Base-by-base conservation (phyloP, 2,113 vertebrate genomes). In the Hymenochirus boettgeri region DNA sequence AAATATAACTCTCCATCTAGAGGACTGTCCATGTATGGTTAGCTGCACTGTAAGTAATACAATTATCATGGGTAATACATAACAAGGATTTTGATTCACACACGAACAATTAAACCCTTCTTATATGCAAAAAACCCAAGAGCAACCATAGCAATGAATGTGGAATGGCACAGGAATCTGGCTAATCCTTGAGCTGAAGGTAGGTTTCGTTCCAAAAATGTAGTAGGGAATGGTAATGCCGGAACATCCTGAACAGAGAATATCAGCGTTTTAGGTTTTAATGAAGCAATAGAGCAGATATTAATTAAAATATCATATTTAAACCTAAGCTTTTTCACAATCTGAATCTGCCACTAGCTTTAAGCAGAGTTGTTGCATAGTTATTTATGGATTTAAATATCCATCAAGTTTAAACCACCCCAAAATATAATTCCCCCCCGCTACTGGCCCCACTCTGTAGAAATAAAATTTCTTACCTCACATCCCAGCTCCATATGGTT, bases 151-250 rank as follows among this genome's bases (percentile, higher is more conserved):
- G 83, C 79, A 65, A 94, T 46, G 18, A 88, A 61, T 22, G 80
- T 8, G 2, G 92, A 85, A 59, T 82, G 57, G 9, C 91, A 86
- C 58, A 90, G 5, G 23, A 96, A 75, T 79, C 82, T 91, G 54
- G 97, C 48, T 42, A 96, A 74, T 18, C 93, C 94, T 0, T 78
- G 57, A 0, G 91, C 86, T 0, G 96, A 98, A 0, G 96, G 96
- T 65, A 93, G 61, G 64, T 93, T 92, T 65, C 91, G 90, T 74
- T 98, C 91, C 90, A 88, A 92, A 80, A 96, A 97, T 31, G 72
- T 88, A 62, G 77, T 86, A 57, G 69, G 57, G 59, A 98, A 91
- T 0, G 92, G 91, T 2, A 7, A 27, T 0, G 88, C 77, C 24
- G 89, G 92, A 17, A 98, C 85, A 7, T 98, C 95, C 95, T 99